phyloP scores from a whole-genome alignment of 2,888 invertebrate species.

The Epirrhoe alternata region DNA sequence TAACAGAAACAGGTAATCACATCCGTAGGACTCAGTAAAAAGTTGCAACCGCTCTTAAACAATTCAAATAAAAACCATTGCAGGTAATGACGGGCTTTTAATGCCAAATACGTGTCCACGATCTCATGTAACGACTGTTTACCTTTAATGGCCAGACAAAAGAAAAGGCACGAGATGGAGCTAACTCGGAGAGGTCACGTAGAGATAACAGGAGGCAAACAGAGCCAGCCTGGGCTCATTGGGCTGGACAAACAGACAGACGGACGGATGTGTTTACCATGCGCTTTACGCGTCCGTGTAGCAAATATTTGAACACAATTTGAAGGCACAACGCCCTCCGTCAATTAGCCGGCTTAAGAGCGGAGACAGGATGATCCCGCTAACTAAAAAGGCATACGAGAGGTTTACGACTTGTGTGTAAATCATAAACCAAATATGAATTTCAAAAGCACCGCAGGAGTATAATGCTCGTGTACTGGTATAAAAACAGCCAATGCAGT shows the following conservation, averaged over 20 bases:
- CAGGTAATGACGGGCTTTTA: conserved; percentile 43
- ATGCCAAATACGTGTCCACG: conserved; percentile 61
- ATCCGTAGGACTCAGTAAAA: conserved; percentile 18
- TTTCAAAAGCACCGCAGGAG: conserved; percentile 54
- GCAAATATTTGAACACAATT: conserved; percentile 81
- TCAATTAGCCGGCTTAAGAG: conserved; percentile 63
- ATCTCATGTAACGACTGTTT: conserved; percentile 58
- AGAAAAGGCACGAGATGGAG: conserved; percentile 55
- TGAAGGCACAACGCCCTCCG: conserved; percentile 75
- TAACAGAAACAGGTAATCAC: conserved; percentile 14
- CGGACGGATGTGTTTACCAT: conserved; percentile 65
- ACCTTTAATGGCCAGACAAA: conserved; percentile 57
- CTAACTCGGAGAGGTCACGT: conserved; percentile 65
- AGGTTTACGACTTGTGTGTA: conserved; percentile 42
- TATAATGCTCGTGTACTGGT: conserved; percentile 50
- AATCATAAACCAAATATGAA: conserved; percentile 49
- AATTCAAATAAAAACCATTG: conserved; percentile 36
- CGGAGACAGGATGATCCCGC: conserved; percentile 52
- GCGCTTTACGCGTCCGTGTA: conserved; percentile 66
- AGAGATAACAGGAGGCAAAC: conserved; percentile 65
- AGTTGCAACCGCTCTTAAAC: conserved; percentile 27
- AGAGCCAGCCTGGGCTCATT: conserved; percentile 61
- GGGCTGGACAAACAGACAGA: conserved; percentile 70
- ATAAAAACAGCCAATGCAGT: conserved; percentile 53
- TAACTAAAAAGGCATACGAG: conserved; percentile 50